A percentile compares a stretch with the other conserved stretches of the same genome.
Conservation (phyloP, 2,113 vertebrate genomes). For the Tetraodon nigroviridis region DNA sequence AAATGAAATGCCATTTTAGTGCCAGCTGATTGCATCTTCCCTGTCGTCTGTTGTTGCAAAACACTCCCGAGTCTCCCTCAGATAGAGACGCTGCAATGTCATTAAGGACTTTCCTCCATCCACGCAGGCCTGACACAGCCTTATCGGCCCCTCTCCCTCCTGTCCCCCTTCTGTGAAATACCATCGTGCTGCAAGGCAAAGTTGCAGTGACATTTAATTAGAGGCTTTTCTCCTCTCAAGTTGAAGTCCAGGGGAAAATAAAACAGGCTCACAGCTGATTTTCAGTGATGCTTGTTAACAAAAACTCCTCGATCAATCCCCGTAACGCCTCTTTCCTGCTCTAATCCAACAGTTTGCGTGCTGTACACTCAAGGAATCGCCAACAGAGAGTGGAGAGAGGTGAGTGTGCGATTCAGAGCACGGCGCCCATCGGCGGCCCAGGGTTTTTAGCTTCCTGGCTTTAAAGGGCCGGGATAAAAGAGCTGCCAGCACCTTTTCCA, state of each 20-base stretch:
- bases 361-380: conserved; percentile 92
- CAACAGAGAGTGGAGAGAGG: conserved; percentile 97
- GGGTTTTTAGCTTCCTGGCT: neutral
- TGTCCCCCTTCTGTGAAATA: conserved; percentile 41
- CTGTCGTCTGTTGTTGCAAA: conserved; percentile 21
- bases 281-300: conserved; percentile 26
- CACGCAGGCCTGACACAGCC: conserved; percentile 20
- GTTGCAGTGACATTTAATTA: conserved; percentile 64
- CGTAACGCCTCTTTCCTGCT: conserved; percentile 9
- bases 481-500: no score
- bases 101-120: conserved; percentile 29
- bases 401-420: conserved; percentile 67
- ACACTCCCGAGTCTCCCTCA: conserved; percentile 22
- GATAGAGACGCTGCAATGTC: conserved; percentile 34
- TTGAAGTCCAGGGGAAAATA: conserved; percentile 19
- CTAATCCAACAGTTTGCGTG: conserved; percentile 73
- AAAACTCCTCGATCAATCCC: conserved; percentile 36
- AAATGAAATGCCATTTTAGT: conserved; percentile 63
- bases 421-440: neutral
- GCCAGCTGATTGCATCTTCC: conserved; percentile 42
- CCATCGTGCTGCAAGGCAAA: conserved; percentile 53
- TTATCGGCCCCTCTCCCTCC: neutral
- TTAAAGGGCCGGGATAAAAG: neutral
- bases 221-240: conserved; percentile 40
- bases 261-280: conserved; percentile 27